A percentile compares a stretch with the other conserved stretches of the same genome.
Conservation (phyloP, 2,797 vertebrate species). For the Odontamblyopus lacepedii region DNA sequence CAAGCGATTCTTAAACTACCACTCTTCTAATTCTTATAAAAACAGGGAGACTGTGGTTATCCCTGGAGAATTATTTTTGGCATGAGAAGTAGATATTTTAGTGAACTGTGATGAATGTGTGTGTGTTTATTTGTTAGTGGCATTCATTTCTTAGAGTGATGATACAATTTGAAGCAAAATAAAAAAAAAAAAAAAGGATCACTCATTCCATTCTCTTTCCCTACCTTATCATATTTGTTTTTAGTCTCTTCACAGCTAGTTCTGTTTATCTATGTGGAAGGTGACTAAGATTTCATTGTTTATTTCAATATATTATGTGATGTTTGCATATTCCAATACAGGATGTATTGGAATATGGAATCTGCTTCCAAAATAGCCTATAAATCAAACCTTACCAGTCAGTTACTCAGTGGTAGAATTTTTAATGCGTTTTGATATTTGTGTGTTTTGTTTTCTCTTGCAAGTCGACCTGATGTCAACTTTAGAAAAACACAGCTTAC, state of each 20-base stretch:
- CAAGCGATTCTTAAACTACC: constrained; percentile 15
- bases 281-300: not conserved
- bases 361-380: not conserved
- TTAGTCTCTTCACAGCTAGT: too few relatives aligned
- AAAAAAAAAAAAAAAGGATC: too few relatives aligned
- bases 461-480: not conserved
- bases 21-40: constrained; percentile 23
- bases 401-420: not conserved
- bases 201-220: too few relatives aligned
- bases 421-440: not conserved
- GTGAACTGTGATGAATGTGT: constrained; percentile 5
- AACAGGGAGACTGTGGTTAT: constrained; percentile 26
- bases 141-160: not conserved
- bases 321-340: not conserved
- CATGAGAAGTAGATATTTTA: constrained; percentile 1
- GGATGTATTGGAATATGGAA: too few relatives aligned
- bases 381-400: not conserved
- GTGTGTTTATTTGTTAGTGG: not conserved
- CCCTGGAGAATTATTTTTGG: constrained; percentile 1
- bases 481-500: constrained; percentile 32
- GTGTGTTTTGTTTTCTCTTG: not conserved
- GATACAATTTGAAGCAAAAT: too few relatives aligned
- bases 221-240: too few relatives aligned
- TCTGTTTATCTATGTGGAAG: not conserved
- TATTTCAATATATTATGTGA: not conserved